Base-by-base conservation (phyloP, 2,888 invertebrate species). In the Noctua comes region DNA sequence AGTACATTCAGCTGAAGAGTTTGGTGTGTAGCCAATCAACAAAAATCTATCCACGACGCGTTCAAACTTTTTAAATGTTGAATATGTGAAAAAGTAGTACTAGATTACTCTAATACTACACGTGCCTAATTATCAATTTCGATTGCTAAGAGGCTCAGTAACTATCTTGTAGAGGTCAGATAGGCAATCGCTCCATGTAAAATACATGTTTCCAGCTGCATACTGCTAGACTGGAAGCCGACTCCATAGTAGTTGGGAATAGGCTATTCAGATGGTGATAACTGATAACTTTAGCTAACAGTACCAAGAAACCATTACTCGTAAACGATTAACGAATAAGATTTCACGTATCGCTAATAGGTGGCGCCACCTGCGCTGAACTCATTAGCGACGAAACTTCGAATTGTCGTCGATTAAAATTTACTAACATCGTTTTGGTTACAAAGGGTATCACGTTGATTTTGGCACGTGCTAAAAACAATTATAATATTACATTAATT, bases 321-420 rank as follows among this genome's bases (percentile, higher is more conserved):
- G 54, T 57, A 77, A 76, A 62, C 86, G 86, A 87, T 88, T 70
- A 74, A 77, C 78, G 85, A 85, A 82, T 86, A 83, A 88, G 85
- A 84, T 88, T 84, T 82, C 88, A 89, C 90, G 88, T 88, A 85
- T 89, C 77, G 82, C 89, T 91, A 91, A 90, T 90, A 90, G 87
- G 88, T 85, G 88, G 89, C 89, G 86, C 86, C 93, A 93, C 91
- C 93, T 93, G 93, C 85, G 83, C 83, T 85, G 72, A 89, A 91
- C 90, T 92, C 92, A 92, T 93, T 93, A 92, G 88, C 82, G 90
- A 76, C 80, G 89, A 86, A 92, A 91, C 91, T 92, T 91, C 88
- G 88, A 92, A 93, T 92, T 86, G 90, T 90, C 92, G 90, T 83
- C 91, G 85, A 92, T 93, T 93, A 92, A 89, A 92, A 89, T 91